A percentile compares a stretch with the other conserved stretches of the same genome.
phyloP scores from a whole-genome alignment of 2,113 vertebrate genomes.

The Chlamydotis undulata region DNA sequence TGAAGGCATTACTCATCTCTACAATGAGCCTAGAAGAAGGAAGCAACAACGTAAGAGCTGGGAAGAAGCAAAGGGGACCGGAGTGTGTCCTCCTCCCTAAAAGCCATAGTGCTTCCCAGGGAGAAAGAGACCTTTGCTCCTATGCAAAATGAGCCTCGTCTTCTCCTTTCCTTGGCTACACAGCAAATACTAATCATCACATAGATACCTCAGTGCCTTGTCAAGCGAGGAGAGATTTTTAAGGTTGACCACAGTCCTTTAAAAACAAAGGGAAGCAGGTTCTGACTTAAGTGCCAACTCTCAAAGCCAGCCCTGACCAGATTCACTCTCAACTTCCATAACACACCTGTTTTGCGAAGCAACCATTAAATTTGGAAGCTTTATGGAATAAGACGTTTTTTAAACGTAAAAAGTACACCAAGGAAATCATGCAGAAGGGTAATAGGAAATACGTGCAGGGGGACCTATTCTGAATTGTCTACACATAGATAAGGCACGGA shows the following conservation, averaged over 20 bases:
- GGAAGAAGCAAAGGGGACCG: background rate
- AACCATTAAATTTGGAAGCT: background rate
- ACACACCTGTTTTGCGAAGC: background rate
- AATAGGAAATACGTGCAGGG: constrained; percentile 29
- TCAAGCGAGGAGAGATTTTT: background rate
- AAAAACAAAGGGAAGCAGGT: background rate
- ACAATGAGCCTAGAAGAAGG: background rate
- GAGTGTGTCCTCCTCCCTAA: background rate
- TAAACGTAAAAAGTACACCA: background rate
- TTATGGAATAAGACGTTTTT: background rate
- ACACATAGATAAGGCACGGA: constrained; percentile 58
- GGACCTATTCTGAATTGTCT: constrained; percentile 43
- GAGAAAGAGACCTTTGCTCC: background rate
- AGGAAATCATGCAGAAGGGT: background rate
- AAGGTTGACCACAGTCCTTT: background rate
- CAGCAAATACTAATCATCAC: background rate
- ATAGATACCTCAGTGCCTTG: background rate
- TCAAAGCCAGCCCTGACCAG: background rate
- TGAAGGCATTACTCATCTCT: background rate
- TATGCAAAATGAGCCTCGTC: background rate
- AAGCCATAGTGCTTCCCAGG: background rate
- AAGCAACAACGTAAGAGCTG: background rate
- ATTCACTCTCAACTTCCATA: background rate
- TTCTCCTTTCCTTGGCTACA: background rate
- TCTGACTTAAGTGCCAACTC: background rate